Evolutionary conservation across 2,113 vertebrate genomes (phyloP).

Genomic region (Oostethus manadensis): DNA sequence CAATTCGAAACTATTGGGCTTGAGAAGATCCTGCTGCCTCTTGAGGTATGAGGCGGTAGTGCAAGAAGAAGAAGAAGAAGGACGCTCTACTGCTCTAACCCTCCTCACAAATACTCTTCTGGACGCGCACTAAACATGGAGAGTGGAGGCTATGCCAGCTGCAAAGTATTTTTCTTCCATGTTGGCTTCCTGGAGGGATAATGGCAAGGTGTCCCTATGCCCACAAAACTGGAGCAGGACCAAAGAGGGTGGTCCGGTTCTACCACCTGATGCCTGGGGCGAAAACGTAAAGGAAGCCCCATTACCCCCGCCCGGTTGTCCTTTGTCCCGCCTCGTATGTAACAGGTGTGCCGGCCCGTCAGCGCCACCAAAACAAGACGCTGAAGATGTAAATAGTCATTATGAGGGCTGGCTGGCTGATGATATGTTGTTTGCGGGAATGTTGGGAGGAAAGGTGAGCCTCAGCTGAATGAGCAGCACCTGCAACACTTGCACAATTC

Average conservation of each 20-base stretch:
- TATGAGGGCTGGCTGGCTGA: too few relatives aligned
- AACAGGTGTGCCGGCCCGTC: constrained; percentile 51
- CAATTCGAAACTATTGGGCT: too few relatives aligned
- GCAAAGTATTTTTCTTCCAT: background rate
- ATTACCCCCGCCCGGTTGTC: background rate
- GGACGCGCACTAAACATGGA: too few relatives aligned
- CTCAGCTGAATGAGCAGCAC: too few relatives aligned
- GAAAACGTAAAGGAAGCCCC: constrained; percentile 3
- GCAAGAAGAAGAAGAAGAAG: too few relatives aligned
- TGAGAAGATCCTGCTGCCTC: too few relatives aligned
- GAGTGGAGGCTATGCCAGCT: too few relatives aligned
- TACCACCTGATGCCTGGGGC: constrained; percentile 52
- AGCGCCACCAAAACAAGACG: constrained; percentile 43
- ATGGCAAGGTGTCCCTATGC: background rate
- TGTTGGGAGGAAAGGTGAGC: background rate
- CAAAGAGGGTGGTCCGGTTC: constrained; percentile 37
- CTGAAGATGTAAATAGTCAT: background rate
- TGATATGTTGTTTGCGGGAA: too few relatives aligned
- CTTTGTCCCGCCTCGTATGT: background rate
- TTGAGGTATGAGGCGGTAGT: too few relatives aligned
- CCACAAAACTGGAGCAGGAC: background rate
- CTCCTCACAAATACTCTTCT: too few relatives aligned
- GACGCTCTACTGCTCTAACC: too few relatives aligned
- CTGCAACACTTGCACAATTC: too few relatives aligned
- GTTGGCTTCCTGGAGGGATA: background rate